Evolutionary conservation across 2,888 invertebrate genomes (phyloP).

Genomic region (Rotaria socialis): DNA sequence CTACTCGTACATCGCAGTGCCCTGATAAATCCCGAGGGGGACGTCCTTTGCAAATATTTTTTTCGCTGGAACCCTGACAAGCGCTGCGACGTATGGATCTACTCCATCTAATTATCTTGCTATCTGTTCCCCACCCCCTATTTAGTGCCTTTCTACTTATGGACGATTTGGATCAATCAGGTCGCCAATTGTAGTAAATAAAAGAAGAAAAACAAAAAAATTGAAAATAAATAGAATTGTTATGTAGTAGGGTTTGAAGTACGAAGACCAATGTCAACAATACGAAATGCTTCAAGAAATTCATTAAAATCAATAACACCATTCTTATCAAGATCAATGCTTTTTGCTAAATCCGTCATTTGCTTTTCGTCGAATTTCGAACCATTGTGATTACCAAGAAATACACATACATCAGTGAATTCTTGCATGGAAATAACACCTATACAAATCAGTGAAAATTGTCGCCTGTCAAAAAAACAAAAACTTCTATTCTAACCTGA

Average conservation of each 20-base stretch:
- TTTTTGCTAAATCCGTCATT: constrained; percentile 76
- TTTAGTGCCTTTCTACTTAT: too few species aligned
- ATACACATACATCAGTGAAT: constrained; percentile 80
- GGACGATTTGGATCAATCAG: too few species aligned
- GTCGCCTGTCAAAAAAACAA: background rate
- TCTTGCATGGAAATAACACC: constrained; percentile 84
- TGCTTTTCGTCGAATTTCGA: constrained; percentile 63
- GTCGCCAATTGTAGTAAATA: too few species aligned
- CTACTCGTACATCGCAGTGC: too few species aligned
- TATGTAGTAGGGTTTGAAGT: background rate
- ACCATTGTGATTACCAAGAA: constrained; percentile 57
- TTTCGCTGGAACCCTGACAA: too few species aligned
- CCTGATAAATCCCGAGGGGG: too few species aligned
- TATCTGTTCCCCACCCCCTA: too few species aligned
- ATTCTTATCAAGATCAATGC: constrained; percentile 88
- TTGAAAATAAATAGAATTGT: background rate
- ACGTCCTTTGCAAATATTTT: too few species aligned
- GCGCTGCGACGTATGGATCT: too few species aligned
- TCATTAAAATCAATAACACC: constrained; percentile 87
- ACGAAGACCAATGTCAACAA: constrained; percentile 62
- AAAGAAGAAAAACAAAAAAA: too few species aligned
- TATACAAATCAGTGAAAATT: constrained; percentile 53
- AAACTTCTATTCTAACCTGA: constrained; percentile 75
- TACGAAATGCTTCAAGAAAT: constrained; percentile 83
- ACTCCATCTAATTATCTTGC: too few species aligned